Percentiles rank a stretch among this genome's conserved stretches.
Evolutionary conservation across 2,888 invertebrate species (phyloP).

Genomic region (Muscina levida): DNA sequence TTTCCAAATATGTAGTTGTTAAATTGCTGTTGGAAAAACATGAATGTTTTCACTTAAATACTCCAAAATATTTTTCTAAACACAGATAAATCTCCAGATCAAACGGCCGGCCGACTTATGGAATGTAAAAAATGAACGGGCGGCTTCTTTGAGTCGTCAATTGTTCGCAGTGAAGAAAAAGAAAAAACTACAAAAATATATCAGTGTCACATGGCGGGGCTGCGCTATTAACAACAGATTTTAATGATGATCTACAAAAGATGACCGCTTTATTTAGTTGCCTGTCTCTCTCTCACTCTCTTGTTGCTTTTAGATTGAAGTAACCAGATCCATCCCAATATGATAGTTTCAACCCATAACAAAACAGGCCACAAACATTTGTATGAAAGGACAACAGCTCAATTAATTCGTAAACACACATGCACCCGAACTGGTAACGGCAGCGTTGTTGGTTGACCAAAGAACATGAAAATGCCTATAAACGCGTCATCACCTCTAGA

Average conservation of each 20-base stretch:
- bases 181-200: constrained; percentile 56
- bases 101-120: constrained; percentile 57
- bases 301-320: too few species aligned
- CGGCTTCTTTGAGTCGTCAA: constrained; percentile 59
- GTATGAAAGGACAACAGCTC: constrained; percentile 49
- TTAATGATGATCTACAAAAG: constrained; percentile 43
- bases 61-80: constrained; percentile 16
- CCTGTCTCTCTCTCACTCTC: too few species aligned
- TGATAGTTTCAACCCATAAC: constrained; percentile 4
- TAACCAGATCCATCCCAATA: background rate
- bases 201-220: constrained; percentile 58
- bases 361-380: constrained; percentile 50
- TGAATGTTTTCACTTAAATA: constrained; percentile 60
- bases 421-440: background rate
- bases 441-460: constrained; percentile 10
- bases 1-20: constrained; percentile 43
- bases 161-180: constrained; percentile 45
- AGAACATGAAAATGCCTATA: constrained; percentile 48
- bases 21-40: constrained; percentile 52
- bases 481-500: constrained; percentile 45
- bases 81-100: constrained; percentile 32
- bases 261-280: background rate
- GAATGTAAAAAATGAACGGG: constrained; percentile 50
- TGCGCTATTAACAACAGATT: constrained; percentile 19
- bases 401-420: constrained; percentile 52